Conservation (phyloP, 2,797 vertebrate genomes). For the Myotis daubentonii region DNA sequence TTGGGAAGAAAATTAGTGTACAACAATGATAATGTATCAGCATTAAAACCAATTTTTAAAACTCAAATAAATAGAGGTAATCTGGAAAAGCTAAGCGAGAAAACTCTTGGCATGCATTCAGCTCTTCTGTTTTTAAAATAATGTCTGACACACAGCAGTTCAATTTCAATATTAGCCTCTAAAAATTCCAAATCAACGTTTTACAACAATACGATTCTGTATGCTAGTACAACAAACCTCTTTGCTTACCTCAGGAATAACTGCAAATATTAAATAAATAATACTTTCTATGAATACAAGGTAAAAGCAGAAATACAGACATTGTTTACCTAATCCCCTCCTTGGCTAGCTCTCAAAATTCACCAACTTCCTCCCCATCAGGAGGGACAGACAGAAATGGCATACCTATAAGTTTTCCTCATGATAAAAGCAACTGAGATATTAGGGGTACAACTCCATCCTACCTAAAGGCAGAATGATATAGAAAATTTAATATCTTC, state of each 20-base stretch:
- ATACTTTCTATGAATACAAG: slow-evolving; percentile 18
- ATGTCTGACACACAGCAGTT: neutral
- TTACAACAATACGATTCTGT: slow-evolving; percentile 24
- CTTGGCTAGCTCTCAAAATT: slow-evolving; percentile 64
- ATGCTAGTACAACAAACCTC: neutral
- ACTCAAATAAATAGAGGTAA: slow-evolving; percentile 29
- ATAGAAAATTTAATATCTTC: neutral
- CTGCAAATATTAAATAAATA: slow-evolving; percentile 48
- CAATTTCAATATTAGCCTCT: slow-evolving; percentile 29
- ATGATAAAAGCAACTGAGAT: neutral
- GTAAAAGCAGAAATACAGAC: slow-evolving; percentile 47
- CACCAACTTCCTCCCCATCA: slow-evolving; percentile 20
- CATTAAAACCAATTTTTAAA: slow-evolving; percentile 25
- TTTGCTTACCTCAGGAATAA: slow-evolving; percentile 53
- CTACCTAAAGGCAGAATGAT: neutral
- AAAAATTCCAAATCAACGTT: slow-evolving; percentile 59
- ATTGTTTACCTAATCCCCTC: slow-evolving; percentile 68
- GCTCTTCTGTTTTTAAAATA: slow-evolving; percentile 54
- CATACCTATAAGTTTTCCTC: neutral
- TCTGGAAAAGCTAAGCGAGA: neutral
- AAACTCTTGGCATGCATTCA: neutral
- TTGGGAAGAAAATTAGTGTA: slow-evolving; percentile 26
- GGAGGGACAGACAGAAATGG: slow-evolving; percentile 29
- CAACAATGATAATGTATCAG: neutral
- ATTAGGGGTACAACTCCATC: neutral